Evolutionary conservation across 2,113 vertebrate species (phyloP), one percentile per base, ranked within the genome.

Genomic region (Formicarius rufipectus): DNA sequence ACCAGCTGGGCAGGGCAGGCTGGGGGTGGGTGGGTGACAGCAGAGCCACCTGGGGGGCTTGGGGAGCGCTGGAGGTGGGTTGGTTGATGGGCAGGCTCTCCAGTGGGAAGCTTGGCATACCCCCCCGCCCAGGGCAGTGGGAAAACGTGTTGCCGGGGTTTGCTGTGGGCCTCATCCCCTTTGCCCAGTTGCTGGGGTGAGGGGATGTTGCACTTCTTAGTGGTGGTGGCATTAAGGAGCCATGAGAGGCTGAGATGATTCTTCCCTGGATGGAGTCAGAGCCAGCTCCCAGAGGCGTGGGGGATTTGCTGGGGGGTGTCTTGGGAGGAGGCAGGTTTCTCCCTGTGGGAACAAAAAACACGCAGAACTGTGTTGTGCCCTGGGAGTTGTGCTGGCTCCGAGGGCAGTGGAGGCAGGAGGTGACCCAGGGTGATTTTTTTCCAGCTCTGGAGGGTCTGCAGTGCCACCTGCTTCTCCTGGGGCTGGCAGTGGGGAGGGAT

Each of bases 181-280:
- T 74, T 90, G 86, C 25, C 45, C 50, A 25, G 40, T n/a, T 11
- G 4, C 42, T 76, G 23, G 14, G 3, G 1, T 49, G 40, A 69
- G 27, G 25, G 2, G 56, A 12, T 60, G 42, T 42, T 52, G 21
- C 42, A 10, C 22, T 77, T 73, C 23, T 16, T 60, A 72, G 59
- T 35, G 47, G 59, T 8, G 68, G 5, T 39, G 39, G 39, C 55
- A 12, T 64, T 33, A 37, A 50, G 64, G 28, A 53, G 28, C 28
- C 14, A 5, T 69, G 0, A 0, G 35, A 50, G 18, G 19, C 60
- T 31, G 10, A 7, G 25, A 4, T 63, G 53, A 10, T 55, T 72
- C n/a, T 73, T 77, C 30, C 6, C 16, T 72, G 74, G 25, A 13
- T 35, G 23, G 42, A 71, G 37, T 31, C 4, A 9, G 58, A 45